Evolutionary conservation across 2,113 vertebrate genomes (phyloP), one percentile per base, ranked within the genome.

Genomic region (Sula dactylatra): DNA sequence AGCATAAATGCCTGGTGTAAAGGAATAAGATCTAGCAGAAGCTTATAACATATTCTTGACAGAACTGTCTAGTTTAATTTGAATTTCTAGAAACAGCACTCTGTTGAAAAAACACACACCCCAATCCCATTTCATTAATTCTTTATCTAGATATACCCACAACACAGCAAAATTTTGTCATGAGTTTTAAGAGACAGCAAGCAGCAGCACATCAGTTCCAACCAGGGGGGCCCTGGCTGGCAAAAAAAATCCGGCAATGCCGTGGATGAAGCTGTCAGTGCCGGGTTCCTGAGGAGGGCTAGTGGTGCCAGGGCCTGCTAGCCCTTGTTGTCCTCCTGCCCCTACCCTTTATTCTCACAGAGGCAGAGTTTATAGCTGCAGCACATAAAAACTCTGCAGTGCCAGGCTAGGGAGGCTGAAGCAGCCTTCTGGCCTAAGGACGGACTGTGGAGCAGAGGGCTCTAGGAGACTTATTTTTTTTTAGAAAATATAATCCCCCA

Each of bases 51-150:
- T 91, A 91, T 93, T 89, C 61, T 76, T 82, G 81, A 92, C 86
- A 87, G 78, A 91, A 56, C 44, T 66, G 66, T 54, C 70, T 95
- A 54, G 44, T 65, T 87, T 31, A 65, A 90, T 94, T 92, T 50
- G 27, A 85, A 77, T 92, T 97, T 95, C 86, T 85, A 85, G 89
- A 87, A 92, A 58, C 67, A 92, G 42, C 52, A 58, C 26, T 50
- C 69, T 66, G 36, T 47, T 34, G 32, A 88, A 73, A 93, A 94
- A 82, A 62, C 50, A 82, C 29, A 44, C 13, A 34, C 12, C 21
- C 21, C 18, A 71, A 66, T 20, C 7, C 16, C 19, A 3, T 58
- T 86, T 54, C 38, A 77, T 59, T 25, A 71, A 83, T 90, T 92
- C 72, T 86, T 94, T 61, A 64, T 67, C 76, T 56, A 78, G 62